Evolutionary conservation across 2,113 vertebrate species (phyloP).

Genomic region (Rafetus swinhoei): DNA sequence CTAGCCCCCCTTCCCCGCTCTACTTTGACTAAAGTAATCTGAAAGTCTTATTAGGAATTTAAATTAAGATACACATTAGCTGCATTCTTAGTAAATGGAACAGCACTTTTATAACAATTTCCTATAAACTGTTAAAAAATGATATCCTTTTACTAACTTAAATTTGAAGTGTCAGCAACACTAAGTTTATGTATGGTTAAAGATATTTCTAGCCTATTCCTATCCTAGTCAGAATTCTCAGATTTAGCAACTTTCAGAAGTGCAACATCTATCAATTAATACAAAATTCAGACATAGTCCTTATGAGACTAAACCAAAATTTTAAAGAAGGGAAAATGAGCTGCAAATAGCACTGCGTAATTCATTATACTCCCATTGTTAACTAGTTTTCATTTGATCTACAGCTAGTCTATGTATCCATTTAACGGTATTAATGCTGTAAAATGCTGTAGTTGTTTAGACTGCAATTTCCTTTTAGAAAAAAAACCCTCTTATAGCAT

Average conservation of each 20-base stretch:
- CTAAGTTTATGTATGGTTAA: background rate
- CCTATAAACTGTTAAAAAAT: background rate
- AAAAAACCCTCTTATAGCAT: slow-evolving; percentile 3
- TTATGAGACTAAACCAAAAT: background rate
- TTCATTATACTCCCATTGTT: slow-evolving; percentile 21
- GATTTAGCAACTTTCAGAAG: background rate
- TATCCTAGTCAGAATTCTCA: background rate
- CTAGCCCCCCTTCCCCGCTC: background rate
- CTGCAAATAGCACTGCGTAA: background rate
- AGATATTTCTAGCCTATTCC: background rate
- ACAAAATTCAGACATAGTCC: background rate
- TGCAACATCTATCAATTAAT: background rate
- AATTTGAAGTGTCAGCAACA: background rate
- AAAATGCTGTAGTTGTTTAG: slow-evolving; percentile 21
- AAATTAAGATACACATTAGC: background rate
- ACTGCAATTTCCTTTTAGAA: slow-evolving; percentile 22
- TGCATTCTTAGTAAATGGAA: background rate
- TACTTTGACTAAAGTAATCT: background rate
- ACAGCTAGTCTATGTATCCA: background rate
- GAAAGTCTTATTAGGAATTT: background rate
- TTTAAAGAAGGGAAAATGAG: background rate
- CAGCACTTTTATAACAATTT: background rate
- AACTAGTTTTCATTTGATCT: slow-evolving; percentile 12
- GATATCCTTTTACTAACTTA: background rate
- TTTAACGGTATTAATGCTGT: background rate